phyloP scores from a whole-genome alignment of 2,113 vertebrate genomes.

The Sciurus niger region DNA sequence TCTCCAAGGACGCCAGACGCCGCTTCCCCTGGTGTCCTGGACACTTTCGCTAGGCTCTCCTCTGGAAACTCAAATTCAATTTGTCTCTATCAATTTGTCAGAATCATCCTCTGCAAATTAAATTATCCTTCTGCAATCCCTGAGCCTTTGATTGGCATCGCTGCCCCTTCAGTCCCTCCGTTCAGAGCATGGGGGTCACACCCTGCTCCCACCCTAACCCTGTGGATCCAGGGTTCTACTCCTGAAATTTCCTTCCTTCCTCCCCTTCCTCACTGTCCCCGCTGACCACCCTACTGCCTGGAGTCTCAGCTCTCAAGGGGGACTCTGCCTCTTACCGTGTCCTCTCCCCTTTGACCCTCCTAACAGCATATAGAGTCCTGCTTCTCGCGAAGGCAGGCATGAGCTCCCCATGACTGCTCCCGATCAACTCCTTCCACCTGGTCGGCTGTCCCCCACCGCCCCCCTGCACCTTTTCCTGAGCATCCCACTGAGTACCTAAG shows the following conservation, averaged over 20 bases:
- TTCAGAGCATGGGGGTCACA: background rate
- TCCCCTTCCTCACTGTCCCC: rapidly evolving
- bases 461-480: background rate
- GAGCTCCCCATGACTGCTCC: background rate
- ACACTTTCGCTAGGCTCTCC: constrained; percentile 37
- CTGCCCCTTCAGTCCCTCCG: background rate
- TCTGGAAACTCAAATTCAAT: constrained; percentile 74
- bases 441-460: background rate
- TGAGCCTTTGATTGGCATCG: background rate
- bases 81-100: constrained; percentile 75
- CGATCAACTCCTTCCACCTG: background rate
- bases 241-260: background rate
- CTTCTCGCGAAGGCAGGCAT: background rate
- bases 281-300: no score
- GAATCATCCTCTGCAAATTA: constrained; percentile 65
- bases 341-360: background rate
- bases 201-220: background rate
- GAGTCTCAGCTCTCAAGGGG: background rate
- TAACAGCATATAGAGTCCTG: background rate
- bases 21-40: background rate
- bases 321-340: background rate
- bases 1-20: background rate
- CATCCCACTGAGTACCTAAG: background rate
- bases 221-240: background rate
- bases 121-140: constrained; percentile 54